Base-by-base conservation (phyloP, 2,113 vertebrate genomes). In the Pachypanchax playfairii region DNA sequence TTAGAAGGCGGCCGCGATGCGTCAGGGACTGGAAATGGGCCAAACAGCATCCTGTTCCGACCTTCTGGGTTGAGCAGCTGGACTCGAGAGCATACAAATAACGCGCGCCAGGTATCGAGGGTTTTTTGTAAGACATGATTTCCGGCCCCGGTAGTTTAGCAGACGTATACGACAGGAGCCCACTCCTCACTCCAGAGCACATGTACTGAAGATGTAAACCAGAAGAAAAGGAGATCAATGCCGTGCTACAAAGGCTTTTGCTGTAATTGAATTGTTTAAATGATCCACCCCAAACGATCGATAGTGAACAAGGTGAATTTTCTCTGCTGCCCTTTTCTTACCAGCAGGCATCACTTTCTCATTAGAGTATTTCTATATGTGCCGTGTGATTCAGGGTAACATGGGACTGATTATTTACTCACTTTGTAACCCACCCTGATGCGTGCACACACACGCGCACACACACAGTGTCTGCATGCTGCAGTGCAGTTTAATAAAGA, bases 251-350 rank as follows among this genome's bases (percentile, higher is more conserved):
- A 50, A 66, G 67, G 68, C 55, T 67, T 77, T 65, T 54, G 59
- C 59, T 75, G 65, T 85, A 85, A 86, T 85, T 84, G 76, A 82
- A 83, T 85, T 85, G 79, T 83, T 83, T 86, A 72, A 88, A 82
- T 57, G 74, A 82, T 79, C 81, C 42, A 64, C 61, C 31, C 46
- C 3, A 22, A 42, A 17, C 52, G 71, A 86, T 87, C 81, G 5
- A 88, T 83, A 39, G 50, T 11, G 61, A 74, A 77, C 58, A 65
- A 75, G 75, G 73, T 48, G 75, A 66, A 78, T 73, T 74, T 74
- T 79, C 60, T 69, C 22, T 15, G 47, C 51, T 68, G 77, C 44
- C 60, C 71, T 72, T 65, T 65, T 72, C 71, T 46, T 52, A 21
- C 68, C 43, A 54, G 69, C 59, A 55, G 59, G 69, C 75, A 73